These are phyloP conservation scores for Lepidurus arcticus DNA, from an alignment of 1,140 invertebrate species.

Conservation along the genomic window DNA sequence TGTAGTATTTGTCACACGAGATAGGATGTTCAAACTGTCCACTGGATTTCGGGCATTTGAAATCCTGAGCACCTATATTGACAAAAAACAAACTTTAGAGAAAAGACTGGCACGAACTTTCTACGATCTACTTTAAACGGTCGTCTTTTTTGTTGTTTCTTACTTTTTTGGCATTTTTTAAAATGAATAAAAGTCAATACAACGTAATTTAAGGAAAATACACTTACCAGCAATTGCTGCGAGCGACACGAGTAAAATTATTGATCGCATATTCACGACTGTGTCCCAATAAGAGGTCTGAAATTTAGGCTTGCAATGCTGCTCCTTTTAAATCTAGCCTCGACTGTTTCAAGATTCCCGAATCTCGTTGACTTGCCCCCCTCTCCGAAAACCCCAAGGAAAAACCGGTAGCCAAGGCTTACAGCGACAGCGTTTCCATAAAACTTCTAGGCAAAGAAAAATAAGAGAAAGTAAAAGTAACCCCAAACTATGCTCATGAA, in stretches of 20 bases:
- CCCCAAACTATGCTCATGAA: no score
- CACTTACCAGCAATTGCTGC: constrained; percentile 5
- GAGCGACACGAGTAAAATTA: constrained; percentile 3
- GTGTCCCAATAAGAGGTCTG: background rate
- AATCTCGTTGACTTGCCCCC: background rate
- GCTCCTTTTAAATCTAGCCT: constrained; percentile 4
- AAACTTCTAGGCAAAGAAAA: background rate
- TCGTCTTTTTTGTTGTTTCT: background rate
- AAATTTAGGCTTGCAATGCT: background rate
- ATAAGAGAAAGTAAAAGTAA: background rate
- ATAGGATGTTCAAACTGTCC: constrained; percentile 69
- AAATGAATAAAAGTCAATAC: background rate
- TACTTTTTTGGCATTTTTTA: background rate
- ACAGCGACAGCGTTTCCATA: background rate
- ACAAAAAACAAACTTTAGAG: background rate
- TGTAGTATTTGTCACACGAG: constrained; percentile 81
- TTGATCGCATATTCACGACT: background rate
- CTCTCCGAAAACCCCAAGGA: background rate
- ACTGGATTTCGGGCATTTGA: constrained; percentile 60
- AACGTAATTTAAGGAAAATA: background rate
- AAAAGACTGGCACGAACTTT: background rate
- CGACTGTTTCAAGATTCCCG: background rate
- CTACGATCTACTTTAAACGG: background rate
- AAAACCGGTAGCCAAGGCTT: constrained; percentile 10
- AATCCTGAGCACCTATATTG: constrained; percentile 53